phyloP scores from a whole-genome alignment of 2,888 invertebrate genomes.

The Andrena praecox region DNA sequence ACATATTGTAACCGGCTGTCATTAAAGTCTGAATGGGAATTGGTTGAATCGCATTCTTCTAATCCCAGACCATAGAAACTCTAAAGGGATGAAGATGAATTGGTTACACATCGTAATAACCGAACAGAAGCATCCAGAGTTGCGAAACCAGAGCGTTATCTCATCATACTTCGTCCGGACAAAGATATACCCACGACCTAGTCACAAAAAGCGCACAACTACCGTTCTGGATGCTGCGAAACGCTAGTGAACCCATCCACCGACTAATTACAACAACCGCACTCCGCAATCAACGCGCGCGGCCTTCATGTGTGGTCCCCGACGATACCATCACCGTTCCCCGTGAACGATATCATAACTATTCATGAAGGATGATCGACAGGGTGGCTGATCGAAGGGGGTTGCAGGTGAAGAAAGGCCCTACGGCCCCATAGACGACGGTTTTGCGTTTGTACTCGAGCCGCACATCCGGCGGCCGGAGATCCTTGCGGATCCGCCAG shows the following conservation, averaged over 20 bases:
- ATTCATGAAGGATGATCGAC: constrained; percentile 67
- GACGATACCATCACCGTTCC: constrained; percentile 59
- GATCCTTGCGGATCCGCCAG: constrained; percentile 73
- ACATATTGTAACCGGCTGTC: not conserved
- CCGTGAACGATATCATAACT: constrained; percentile 72
- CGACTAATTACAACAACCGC: constrained; percentile 53
- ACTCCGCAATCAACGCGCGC: constrained; percentile 42
- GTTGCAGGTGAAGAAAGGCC: constrained; percentile 34
- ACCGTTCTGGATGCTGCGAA: constrained; percentile 11
- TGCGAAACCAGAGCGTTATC: not conserved
- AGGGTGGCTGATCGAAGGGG: constrained; percentile 51
- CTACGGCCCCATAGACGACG: constrained; percentile 40
- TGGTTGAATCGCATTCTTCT: not conserved
- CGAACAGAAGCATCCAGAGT: not conserved
- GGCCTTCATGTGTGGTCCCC: constrained; percentile 51
- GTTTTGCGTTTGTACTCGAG: constrained; percentile 70
- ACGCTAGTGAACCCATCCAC: constrained; percentile 28
- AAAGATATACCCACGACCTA: not conserved
- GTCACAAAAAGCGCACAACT: constrained; percentile 27
- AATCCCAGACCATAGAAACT: not conserved
- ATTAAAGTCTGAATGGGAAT: not conserved
- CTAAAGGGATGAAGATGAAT: not conserved
- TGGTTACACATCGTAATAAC: no score
- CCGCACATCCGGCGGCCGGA: constrained; percentile 76
- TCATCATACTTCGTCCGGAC: not conserved